Percentiles rank a stretch among this genome's conserved stretches.
Evolutionary conservation across 2,797 vertebrate genomes (phyloP).

Genomic region (Cirrhinus mrigala): DNA sequence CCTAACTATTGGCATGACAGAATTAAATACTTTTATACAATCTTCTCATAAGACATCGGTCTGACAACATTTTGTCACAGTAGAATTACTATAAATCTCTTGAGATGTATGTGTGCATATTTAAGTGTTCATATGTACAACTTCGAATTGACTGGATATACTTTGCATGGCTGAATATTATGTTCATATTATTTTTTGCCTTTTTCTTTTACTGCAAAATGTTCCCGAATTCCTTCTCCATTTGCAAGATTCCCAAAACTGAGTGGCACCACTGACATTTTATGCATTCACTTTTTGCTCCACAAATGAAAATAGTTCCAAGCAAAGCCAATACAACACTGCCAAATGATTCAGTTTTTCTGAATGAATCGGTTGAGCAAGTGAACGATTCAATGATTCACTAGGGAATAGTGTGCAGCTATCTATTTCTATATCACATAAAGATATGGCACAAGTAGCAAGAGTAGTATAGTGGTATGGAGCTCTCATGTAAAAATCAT

Average conservation of each 20-base stretch:
- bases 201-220: neutral
- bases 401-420: too few species aligned
- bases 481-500: neutral
- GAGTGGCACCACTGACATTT: neutral
- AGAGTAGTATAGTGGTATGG: too few species aligned
- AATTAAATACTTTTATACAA: neutral
- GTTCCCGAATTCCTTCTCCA: neutral
- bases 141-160: neutral
- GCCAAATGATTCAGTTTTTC: too few species aligned
- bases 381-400: too few species aligned
- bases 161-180: neutral
- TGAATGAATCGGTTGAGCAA: too few species aligned
- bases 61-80: neutral
- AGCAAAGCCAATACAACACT: too few species aligned
- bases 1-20: neutral
- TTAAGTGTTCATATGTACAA: neutral
- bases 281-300: too few species aligned
- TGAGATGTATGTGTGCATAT: conserved; percentile 1
- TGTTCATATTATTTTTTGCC: neutral
- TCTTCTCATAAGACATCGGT: neutral
- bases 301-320: too few species aligned
- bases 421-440: too few species aligned
- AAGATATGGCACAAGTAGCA: too few species aligned
- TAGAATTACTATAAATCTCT: neutral
- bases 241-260: neutral